phyloP scores from a whole-genome alignment of 2,113 vertebrate species.

The Microtus richardsoni region DNA sequence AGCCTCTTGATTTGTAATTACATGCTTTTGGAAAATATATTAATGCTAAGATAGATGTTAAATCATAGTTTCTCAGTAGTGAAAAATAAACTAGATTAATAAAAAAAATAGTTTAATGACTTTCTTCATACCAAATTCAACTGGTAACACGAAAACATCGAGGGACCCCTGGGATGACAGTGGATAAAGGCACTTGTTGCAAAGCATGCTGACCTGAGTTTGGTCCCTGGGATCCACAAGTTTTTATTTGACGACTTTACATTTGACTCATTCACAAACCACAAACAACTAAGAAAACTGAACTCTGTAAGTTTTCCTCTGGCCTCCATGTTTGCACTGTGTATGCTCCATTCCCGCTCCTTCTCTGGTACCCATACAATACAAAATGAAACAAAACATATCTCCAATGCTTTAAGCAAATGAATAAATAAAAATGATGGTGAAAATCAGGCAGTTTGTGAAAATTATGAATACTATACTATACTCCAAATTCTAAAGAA shows the following conservation, averaged over 20 bases:
- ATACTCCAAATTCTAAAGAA: background rate
- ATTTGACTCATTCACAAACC: background rate
- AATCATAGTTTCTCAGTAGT: background rate
- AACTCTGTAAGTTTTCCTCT: background rate
- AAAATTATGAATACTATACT: background rate
- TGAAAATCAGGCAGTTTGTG: background rate
- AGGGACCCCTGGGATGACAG: background rate
- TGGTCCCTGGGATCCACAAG: background rate
- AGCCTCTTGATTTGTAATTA: background rate
- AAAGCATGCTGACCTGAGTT: background rate
- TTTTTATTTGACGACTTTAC: background rate
- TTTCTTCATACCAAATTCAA: background rate
- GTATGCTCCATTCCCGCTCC: background rate
- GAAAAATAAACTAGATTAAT: background rate
- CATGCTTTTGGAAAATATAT: constrained; percentile 38
- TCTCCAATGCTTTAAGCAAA: background rate
- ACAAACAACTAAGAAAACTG: background rate
- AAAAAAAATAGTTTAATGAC: background rate
- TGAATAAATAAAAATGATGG: background rate
- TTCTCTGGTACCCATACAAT: background rate
- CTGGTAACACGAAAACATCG: background rate
- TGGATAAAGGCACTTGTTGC: background rate
- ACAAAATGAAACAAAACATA: background rate
- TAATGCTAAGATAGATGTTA: constrained; percentile 20
- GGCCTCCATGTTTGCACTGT: too few relatives aligned